Evolutionary conservation across 2,888 invertebrate genomes (phyloP).

Genomic region (Hofmannophila pseudospretella): DNA sequence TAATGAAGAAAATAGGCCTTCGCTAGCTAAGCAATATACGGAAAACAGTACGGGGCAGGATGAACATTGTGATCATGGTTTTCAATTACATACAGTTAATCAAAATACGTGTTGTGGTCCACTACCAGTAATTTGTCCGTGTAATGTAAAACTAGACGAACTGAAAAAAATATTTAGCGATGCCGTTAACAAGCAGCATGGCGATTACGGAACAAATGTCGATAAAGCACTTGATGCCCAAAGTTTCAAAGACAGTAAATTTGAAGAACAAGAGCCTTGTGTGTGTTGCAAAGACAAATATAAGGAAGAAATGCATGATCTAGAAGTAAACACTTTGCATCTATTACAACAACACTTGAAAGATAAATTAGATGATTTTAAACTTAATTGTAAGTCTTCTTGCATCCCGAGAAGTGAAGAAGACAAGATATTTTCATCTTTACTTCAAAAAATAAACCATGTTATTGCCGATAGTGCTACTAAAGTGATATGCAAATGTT

Average conservation of each 20-base stretch:
- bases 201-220: conserved; percentile 15
- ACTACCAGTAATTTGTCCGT: conserved; percentile 16
- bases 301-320: conserved; percentile 37
- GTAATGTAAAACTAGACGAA: conserved; percentile 24
- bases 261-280: conserved; percentile 28
- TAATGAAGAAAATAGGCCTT: conserved; percentile 2
- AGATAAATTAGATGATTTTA: conserved; percentile 46
- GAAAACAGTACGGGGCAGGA: not conserved
- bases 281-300: conserved; percentile 40
- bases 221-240: conserved; percentile 27
- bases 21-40: not conserved
- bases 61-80: not conserved
- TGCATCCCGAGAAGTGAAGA: conserved; percentile 43
- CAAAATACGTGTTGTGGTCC: conserved; percentile 4
- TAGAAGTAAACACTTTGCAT: conserved; percentile 59
- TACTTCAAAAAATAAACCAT: conserved; percentile 49
- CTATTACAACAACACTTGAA: conserved; percentile 56
- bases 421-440: conserved; percentile 40
- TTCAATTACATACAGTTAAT: conserved; percentile 1
- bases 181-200: conserved; percentile 18
- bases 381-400: conserved; percentile 31
- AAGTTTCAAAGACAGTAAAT: conserved; percentile 18
- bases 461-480: conserved; percentile 47
- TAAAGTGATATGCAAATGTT: conserved; percentile 42
- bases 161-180: conserved; percentile 20